These are phyloP conservation scores for Mugil cephalus DNA, from an alignment of 2,113 vertebrate species.

Conservation along the genomic window DNA sequence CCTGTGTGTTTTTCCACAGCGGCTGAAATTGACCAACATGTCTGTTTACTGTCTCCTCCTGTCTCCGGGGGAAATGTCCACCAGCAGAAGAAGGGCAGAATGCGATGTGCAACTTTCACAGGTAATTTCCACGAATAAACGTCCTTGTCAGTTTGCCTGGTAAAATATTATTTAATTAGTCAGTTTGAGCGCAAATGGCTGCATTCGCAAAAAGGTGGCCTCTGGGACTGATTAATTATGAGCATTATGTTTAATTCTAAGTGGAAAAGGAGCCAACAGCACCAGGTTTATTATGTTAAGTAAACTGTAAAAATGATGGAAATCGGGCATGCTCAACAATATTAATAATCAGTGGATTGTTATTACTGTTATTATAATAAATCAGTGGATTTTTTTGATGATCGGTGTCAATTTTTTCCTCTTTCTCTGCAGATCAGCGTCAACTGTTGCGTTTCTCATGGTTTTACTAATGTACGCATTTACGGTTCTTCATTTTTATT, in stretches of 20 bases:
- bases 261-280: not conserved
- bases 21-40: not conserved
- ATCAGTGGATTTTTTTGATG: not conserved
- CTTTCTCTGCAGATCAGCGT: not conserved
- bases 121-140: not conserved
- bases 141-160: slow-evolving; percentile 10
- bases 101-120: slow-evolving; percentile 10
- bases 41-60: slow-evolving; percentile 1
- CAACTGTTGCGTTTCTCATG: not conserved
- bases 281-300: not conserved
- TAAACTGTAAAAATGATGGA: not conserved
- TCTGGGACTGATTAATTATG: slow-evolving; percentile 9
- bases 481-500: not conserved
- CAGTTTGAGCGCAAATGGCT: not conserved
- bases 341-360: not conserved
- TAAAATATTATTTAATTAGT: slow-evolving; percentile 23
- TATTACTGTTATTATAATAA: not conserved
- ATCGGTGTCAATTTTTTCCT: not conserved
- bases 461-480: too few species aligned
- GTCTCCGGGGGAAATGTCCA: slow-evolving; percentile 5
- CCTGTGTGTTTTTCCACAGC: slow-evolving; percentile 5
- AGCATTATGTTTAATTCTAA: not conserved
- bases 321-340: not conserved
- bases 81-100: not conserved
- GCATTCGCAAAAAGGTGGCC: not conserved